Conservation (phyloP, 2,888 invertebrate species). For the Antitype chi region DNA sequence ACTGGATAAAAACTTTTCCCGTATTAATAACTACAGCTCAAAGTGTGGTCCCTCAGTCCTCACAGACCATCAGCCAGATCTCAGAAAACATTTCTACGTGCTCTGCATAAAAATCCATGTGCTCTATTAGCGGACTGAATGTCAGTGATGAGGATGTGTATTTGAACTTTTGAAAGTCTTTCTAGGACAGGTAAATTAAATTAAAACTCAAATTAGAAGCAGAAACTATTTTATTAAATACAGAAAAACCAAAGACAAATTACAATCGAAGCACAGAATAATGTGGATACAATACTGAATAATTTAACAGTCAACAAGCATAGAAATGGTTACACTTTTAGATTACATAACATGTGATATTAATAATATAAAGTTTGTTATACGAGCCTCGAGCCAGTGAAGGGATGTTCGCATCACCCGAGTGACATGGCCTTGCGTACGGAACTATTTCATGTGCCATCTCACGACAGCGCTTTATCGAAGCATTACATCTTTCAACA, state of each 20-base stretch:
- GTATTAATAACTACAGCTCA: no score
- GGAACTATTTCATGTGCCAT: slow-evolving; percentile 66
- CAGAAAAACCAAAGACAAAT: slow-evolving; percentile 63
- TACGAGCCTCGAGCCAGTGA: slow-evolving; percentile 69
- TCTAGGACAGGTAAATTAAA: slow-evolving; percentile 5
- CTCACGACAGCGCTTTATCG: slow-evolving; percentile 64
- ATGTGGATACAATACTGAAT: slow-evolving; percentile 60
- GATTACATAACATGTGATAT: slow-evolving; percentile 41
- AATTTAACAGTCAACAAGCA: slow-evolving; percentile 67
- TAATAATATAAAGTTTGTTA: slow-evolving; percentile 1
- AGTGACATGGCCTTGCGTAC: slow-evolving; percentile 67
- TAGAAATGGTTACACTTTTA: slow-evolving; percentile 59
- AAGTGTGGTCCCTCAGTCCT: no score
- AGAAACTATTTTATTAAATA: slow-evolving; percentile 71
- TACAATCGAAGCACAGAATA: slow-evolving; percentile 67
- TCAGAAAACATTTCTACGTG: no score
- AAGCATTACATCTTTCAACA: slow-evolving; percentile 49
- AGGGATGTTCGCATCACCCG: slow-evolving; percentile 67
- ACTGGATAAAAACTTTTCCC: no score
- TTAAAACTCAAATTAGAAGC: slow-evolving; percentile 66
- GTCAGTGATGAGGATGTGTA: no score
- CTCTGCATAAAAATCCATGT: background rate
- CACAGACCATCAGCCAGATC: no score
- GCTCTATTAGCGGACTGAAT: background rate
- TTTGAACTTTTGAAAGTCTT: no score